These are phyloP conservation scores for Nothobranchius furzeri DNA, from an alignment of 2,113 vertebrate genomes.

Conservation along the genomic window DNA sequence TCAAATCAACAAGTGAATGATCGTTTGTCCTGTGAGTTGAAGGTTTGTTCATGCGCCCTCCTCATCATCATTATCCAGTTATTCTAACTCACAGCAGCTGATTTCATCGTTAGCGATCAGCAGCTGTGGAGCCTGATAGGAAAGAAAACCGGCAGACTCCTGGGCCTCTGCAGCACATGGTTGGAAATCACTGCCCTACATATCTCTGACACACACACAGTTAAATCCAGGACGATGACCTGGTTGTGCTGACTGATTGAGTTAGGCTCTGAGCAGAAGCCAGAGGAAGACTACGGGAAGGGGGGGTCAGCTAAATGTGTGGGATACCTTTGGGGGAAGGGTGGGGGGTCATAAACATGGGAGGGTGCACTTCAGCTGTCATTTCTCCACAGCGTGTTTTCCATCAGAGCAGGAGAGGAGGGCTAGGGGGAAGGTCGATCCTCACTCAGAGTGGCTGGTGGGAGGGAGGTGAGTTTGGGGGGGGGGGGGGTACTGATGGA, in stretches of 20 bases:
- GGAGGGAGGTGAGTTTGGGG: slow-evolving; percentile 29
- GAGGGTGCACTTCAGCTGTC: slow-evolving; percentile 68
- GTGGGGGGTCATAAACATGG: slow-evolving; percentile 29
- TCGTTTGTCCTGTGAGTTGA: no score
- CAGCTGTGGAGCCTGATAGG: slow-evolving; percentile 46
- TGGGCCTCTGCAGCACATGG: slow-evolving; percentile 62
- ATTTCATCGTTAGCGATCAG: slow-evolving; percentile 61
- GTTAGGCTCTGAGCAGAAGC: slow-evolving; percentile 70
- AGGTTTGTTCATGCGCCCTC: slow-evolving; percentile 13
- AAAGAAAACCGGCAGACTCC: slow-evolving; percentile 59
- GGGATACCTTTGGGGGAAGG: slow-evolving; percentile 54
- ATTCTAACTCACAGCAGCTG: slow-evolving; percentile 50
- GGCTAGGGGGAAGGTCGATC: slow-evolving; percentile 60
- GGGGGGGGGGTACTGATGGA: slow-evolving; percentile 7
- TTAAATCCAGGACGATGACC: slow-evolving; percentile 75
- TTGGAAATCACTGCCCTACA: slow-evolving; percentile 64
- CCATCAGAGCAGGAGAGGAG: slow-evolving; percentile 58
- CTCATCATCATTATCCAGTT: slow-evolving; percentile 12
- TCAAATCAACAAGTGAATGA: no score
- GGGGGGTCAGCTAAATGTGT: slow-evolving; percentile 19
- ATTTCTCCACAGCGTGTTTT: slow-evolving; percentile 68
- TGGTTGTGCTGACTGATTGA: slow-evolving; percentile 80
- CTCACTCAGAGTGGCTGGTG: slow-evolving; percentile 37
- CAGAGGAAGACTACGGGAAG: slow-evolving; percentile 41
- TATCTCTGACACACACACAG: slow-evolving; percentile 43